phyloP scores from a whole-genome alignment of 2,797 vertebrate genomes.

The Pantherophis vulpinus region DNA sequence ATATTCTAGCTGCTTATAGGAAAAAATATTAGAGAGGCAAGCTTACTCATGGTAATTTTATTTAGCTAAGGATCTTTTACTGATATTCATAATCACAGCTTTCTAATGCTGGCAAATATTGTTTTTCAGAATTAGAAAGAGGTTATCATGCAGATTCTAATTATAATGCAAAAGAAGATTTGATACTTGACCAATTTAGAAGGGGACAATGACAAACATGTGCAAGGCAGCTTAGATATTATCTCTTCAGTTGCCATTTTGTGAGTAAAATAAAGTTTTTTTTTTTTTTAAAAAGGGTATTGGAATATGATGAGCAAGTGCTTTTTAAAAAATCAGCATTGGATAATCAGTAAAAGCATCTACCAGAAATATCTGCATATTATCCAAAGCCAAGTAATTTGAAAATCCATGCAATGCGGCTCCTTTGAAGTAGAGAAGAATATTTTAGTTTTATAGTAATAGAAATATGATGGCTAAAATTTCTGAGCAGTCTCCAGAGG shows the following conservation, averaged over 20 bases:
- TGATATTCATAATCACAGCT: background rate
- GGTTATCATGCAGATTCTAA: background rate
- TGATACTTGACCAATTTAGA: slow-evolving; percentile 8
- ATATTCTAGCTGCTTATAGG: background rate
- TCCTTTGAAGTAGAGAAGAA: background rate
- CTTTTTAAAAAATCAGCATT: background rate
- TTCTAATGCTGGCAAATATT: background rate
- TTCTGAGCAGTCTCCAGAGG: background rate
- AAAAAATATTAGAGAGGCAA: background rate
- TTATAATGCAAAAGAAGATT: background rate
- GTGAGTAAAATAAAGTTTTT: background rate
- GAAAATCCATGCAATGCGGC: background rate
- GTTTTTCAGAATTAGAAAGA: slow-evolving; percentile 12
- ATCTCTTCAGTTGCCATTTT: background rate
- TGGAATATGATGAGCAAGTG: background rate
- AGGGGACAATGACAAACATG: background rate
- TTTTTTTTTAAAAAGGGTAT: background rate
- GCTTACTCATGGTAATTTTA: background rate
- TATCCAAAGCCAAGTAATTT: background rate
- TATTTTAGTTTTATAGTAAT: background rate
- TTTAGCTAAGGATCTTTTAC: background rate
- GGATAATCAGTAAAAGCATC: slow-evolving; percentile 22
- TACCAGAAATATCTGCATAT: slow-evolving; percentile 29
- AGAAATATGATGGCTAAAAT: background rate
- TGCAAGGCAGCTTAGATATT: slow-evolving; percentile 1